A percentile compares a stretch with the other conserved stretches of the same genome.
phyloP scores from a whole-genome alignment of 2,113 vertebrate genomes.

The Scartelaos histophorus region DNA sequence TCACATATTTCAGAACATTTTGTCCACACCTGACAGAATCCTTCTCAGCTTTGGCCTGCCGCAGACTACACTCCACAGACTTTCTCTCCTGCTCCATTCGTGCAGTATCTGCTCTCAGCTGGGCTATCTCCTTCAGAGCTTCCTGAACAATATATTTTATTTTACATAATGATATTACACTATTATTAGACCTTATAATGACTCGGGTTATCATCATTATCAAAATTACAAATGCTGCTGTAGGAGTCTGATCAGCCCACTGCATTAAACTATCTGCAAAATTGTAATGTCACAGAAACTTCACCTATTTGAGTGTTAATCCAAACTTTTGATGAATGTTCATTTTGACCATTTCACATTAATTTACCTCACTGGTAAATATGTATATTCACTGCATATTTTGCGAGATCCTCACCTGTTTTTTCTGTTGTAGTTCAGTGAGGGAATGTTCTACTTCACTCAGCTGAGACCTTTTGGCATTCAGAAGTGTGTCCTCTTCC shows the following conservation, averaged over 20 bases:
- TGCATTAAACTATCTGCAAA: too few relatives aligned
- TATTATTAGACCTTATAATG: too few relatives aligned
- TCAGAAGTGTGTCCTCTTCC: slow-evolving; percentile 54
- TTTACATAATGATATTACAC: too few relatives aligned
- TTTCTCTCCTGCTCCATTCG: slow-evolving; percentile 51
- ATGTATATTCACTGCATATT: too few relatives aligned
- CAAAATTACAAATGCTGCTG: too few relatives aligned
- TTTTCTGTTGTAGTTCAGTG: slow-evolving; percentile 51
- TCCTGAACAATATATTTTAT: slow-evolving; percentile 49
- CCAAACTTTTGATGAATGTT: too few relatives aligned
- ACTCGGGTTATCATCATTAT: too few relatives aligned
- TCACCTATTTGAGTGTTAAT: not conserved
- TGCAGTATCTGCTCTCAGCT: slow-evolving; percentile 24
- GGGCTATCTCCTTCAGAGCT: slow-evolving; percentile 34
- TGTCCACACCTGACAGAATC: slow-evolving; percentile 62
- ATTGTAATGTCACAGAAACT: too few relatives aligned
- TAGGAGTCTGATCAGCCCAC: too few relatives aligned
- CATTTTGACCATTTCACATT: too few relatives aligned
- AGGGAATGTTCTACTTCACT: slow-evolving; percentile 56
- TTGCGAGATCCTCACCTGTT: slow-evolving; percentile 57
- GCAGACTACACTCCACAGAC: slow-evolving; percentile 35
- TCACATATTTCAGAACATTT: not conserved
- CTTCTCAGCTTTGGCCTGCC: slow-evolving; percentile 42
- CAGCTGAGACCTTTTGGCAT: slow-evolving; percentile 57
- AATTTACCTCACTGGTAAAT: too few relatives aligned